A percentile compares a stretch with the other conserved stretches of the same genome.
These are phyloP conservation scores for Australoheros facetus DNA, from an alignment of 2,797 vertebrate genomes.

Conservation along the genomic window DNA sequence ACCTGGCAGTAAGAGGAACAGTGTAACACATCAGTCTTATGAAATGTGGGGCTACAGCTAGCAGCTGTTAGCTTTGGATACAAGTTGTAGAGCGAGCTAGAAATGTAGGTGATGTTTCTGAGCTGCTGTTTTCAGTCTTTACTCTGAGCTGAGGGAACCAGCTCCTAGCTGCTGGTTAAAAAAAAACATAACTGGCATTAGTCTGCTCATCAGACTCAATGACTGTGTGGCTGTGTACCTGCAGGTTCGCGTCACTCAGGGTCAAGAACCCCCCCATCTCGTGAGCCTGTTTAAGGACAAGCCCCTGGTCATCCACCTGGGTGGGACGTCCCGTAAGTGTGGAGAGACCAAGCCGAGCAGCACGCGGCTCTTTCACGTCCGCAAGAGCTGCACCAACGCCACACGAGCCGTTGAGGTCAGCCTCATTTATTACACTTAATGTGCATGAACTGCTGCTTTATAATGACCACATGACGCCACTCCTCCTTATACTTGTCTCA, in stretches of 20 bases:
- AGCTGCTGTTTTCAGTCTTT: background rate
- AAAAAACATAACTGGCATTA: background rate
- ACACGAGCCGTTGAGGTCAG: conserved; percentile 81
- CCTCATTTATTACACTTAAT: background rate
- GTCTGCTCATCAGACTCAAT: background rate
- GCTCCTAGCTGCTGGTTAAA: background rate
- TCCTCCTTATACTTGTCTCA: background rate
- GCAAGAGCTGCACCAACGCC: conserved; percentile 71
- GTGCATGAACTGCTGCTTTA: background rate
- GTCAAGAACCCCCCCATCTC: conserved; percentile 81
- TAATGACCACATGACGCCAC: background rate
- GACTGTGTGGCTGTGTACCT: conserved; percentile 1
- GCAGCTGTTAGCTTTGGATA: background rate
- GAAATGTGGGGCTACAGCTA: too few species aligned
- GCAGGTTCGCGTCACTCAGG: conserved; percentile 84
- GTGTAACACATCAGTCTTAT: background rate
- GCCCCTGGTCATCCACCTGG: conserved; percentile 75
- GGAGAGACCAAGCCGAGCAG: conserved; percentile 59
- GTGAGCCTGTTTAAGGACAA: conserved; percentile 80
- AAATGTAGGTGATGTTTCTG: background rate
- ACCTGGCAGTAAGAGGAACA: background rate
- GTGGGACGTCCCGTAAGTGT: conserved; percentile 74
- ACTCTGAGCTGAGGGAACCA: background rate
- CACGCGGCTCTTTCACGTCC: conserved; percentile 81
- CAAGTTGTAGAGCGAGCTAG: background rate